Conservation (phyloP, 2,888 invertebrate species). For the Scaeva pyrastri region DNA sequence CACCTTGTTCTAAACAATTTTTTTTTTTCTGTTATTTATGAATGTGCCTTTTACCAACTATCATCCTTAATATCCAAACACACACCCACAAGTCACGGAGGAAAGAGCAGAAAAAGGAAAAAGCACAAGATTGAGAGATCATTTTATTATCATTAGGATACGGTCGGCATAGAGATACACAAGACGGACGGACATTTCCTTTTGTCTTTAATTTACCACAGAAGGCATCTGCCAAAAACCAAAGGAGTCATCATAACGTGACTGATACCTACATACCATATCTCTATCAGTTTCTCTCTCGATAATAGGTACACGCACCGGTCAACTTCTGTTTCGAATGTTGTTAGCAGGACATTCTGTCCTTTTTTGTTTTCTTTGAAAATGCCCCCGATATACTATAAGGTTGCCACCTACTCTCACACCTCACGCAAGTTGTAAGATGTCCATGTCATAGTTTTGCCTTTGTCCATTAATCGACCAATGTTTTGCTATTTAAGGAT, state of each 20-base stretch:
- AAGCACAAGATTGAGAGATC: slow-evolving; percentile 69
- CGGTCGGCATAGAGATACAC: slow-evolving; percentile 8
- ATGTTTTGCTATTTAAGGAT: slow-evolving; percentile 75
- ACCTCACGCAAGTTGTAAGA: slow-evolving; percentile 36
- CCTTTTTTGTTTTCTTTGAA: slow-evolving; percentile 64
- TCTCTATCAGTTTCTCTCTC: neutral
- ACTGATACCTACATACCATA: slow-evolving; percentile 1
- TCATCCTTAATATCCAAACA: slow-evolving; percentile 21
- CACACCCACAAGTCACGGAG: slow-evolving; percentile 65
- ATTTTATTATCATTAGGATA: slow-evolving; percentile 45
- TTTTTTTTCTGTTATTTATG: slow-evolving; percentile 36
- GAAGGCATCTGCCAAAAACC: slow-evolving; percentile 67
- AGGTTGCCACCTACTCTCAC: slow-evolving; percentile 67
- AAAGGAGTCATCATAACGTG: neutral
- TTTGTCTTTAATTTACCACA: slow-evolving; percentile 55
- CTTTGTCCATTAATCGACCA: slow-evolving; percentile 65
- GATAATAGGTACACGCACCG: slow-evolving; percentile 33
- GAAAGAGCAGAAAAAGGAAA: neutral
- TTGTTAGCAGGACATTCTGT: slow-evolving; percentile 52
- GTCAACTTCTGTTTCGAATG: slow-evolving; percentile 44
- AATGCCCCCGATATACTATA: slow-evolving; percentile 48
- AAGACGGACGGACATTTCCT: slow-evolving; percentile 15
- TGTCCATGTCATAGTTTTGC: slow-evolving; percentile 59
- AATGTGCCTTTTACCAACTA: slow-evolving; percentile 55
- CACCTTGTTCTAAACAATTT: slow-evolving; percentile 42